phyloP scores from a whole-genome alignment of 30 jellyfish, hydroid and myxozoan species.

The Morbakka virulenta region DNA sequence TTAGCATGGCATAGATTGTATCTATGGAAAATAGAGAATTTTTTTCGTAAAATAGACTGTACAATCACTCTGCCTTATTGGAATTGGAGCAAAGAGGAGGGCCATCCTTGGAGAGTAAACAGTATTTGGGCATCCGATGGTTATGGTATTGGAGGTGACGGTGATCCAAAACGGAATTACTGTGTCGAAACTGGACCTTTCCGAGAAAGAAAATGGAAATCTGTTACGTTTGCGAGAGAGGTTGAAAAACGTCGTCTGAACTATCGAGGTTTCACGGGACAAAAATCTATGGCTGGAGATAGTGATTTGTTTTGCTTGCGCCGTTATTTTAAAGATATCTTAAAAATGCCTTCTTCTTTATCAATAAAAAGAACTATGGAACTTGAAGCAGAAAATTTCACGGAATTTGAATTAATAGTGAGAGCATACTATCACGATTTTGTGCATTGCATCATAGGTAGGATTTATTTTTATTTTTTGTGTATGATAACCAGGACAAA shows the following conservation, averaged over 20 bases:
- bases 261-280: neutral
- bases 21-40: slow-evolving; percentile 7
- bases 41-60: slow-evolving; percentile 50
- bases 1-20: slow-evolving; percentile 61
- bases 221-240: neutral
- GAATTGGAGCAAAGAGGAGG: slow-evolving; percentile 42
- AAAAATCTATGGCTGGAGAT: neutral
- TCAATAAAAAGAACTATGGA: neutral
- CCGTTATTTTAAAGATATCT: neutral
- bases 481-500: neutral
- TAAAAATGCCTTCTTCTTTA: neutral
- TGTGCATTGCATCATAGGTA: slow-evolving; percentile 1
- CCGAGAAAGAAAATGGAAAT: neutral
- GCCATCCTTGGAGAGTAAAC: slow-evolving; percentile 20
- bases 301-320: neutral
- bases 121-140: slow-evolving; percentile 9
- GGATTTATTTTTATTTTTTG: neutral
- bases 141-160: slow-evolving; percentile 64
- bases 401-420: neutral
- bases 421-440: neutral
- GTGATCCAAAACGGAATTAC: neutral
- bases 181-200: slow-evolving; percentile 31
- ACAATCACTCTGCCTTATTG: slow-evolving; percentile 55
- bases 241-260: neutral
- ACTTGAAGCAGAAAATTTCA: neutral